Evolutionary conservation across 2,888 invertebrate species (phyloP).

Genomic region (Melanargia galathea): DNA sequence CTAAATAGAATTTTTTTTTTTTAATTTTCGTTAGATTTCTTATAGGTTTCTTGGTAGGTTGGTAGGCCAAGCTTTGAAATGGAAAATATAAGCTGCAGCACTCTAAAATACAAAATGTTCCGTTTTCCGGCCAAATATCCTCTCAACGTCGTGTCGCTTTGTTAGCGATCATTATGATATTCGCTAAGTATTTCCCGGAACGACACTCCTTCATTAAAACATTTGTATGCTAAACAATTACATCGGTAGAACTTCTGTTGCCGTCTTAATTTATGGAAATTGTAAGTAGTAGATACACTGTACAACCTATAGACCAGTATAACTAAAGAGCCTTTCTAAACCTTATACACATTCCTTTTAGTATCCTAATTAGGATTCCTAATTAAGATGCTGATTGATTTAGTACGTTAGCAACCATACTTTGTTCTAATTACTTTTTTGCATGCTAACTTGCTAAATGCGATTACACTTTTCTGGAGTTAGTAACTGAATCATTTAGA

Average conservation of each 20-base stretch:
- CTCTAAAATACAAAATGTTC: slow-evolving; percentile 35
- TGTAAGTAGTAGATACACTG: neutral
- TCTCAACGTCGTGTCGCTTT: slow-evolving; percentile 24
- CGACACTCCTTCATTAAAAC: slow-evolving; percentile 17
- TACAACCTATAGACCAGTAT: too few relatives aligned
- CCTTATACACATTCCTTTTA: too few relatives aligned
- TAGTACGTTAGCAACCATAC: too few relatives aligned
- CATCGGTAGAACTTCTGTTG: neutral
- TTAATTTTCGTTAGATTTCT: neutral
- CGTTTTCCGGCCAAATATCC: slow-evolving; percentile 27
- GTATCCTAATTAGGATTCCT: too few relatives aligned
- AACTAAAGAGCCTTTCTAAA: too few relatives aligned
- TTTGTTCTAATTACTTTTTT: too few relatives aligned
- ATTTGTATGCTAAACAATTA: slow-evolving; percentile 19
- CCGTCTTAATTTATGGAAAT: slow-evolving; percentile 16
- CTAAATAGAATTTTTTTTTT: too few relatives aligned
- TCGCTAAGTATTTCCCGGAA: slow-evolving; percentile 19
- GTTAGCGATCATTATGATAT: slow-evolving; percentile 21
- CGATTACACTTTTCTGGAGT: too few relatives aligned
- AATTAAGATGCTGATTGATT: too few relatives aligned
- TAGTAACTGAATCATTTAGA: too few relatives aligned
- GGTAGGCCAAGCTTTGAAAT: neutral
- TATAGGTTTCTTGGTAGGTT: neutral
- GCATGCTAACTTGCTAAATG: too few relatives aligned
- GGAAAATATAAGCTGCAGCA: slow-evolving; percentile 15